Base-by-base conservation (phyloP, 2,113 vertebrate genomes). In the Scartelaos histophorus region DNA sequence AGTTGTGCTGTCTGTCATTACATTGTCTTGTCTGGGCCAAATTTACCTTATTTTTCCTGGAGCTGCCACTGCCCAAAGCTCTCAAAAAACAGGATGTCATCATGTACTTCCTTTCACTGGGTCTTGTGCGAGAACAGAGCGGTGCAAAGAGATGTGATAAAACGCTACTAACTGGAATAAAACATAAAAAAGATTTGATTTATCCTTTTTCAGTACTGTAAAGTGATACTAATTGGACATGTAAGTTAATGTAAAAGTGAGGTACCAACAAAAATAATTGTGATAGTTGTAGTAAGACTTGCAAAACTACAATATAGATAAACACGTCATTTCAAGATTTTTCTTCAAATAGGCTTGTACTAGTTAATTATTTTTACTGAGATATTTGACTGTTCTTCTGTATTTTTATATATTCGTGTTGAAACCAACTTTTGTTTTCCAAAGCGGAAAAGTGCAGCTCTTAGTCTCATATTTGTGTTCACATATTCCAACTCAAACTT, bases 31-130 rank as follows among this genome's bases (percentile, higher is more conserved):
- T 15, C 74, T n/a, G 25, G 3, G 54, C 17, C 65, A 3, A 12
- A 3, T 13, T 22, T 1, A 9, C 61, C 25, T 57, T 2, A 38
- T 65, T 53, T 21, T 72, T 19, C 61, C 65, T 3, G 53, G 13
- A 66, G 56, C 24, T 62, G 9, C 53, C 10, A 10, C 64, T 80
- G 75, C 69, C 69, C 45, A 66, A 64, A 60, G 60, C 22, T 17
- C 76, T 60, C 79, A 58, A 84, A 70, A 78, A 88, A 91, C 91
- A 92, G 91, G 92, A 93, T 86, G 90, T 19, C 21, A 81, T 72
- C 35, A 57, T 80, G 77, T 69, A 78, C 73, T 90, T 92, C 88
- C 90, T 87, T 82, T 89, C 76, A 82, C 76, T 74, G n/a, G 46
- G 77, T 71, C 77, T 88, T 80, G 22, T 90, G 85, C 90, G 74